Conservation (phyloP, 2,888 invertebrate species). For the Xestia c-nigrum region DNA sequence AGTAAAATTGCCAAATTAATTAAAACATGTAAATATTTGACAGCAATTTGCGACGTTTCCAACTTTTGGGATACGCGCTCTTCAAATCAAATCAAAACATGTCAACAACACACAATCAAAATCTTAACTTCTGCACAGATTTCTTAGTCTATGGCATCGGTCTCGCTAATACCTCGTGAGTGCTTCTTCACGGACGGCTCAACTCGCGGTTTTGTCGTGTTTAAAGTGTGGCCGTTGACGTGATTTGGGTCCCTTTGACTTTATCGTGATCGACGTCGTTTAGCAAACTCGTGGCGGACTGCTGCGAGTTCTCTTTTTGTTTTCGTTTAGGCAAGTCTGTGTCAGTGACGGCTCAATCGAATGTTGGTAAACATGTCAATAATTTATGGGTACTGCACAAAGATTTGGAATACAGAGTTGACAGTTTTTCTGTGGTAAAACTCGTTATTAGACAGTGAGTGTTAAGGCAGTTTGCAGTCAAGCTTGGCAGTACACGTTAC, state of each 20-base stretch:
- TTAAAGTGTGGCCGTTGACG: conserved; percentile 62
- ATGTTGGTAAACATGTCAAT: not conserved
- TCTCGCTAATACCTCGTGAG: conserved; percentile 60
- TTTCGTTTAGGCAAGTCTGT: conserved; percentile 17
- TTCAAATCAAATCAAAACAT: too few relatives aligned
- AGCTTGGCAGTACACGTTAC: not conserved
- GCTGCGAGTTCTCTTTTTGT: conserved; percentile 17
- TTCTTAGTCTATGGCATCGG: conserved; percentile 15
- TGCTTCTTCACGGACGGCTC: conserved; percentile 63
- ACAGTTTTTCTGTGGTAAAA: not conserved
- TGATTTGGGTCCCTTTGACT: conserved; percentile 68
- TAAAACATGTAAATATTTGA: too few relatives aligned
- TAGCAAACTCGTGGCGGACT: conserved; percentile 32
- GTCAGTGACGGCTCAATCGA: conserved; percentile 4
- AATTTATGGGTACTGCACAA: not conserved
- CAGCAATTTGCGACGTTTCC: too few relatives aligned
- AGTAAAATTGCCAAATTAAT: too few relatives aligned
- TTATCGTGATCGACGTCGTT: conserved; percentile 64
- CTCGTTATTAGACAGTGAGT: too few relatives aligned
- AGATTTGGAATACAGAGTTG: not conserved
- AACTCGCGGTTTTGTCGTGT: conserved; percentile 69
- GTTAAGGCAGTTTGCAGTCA: not conserved
- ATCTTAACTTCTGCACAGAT: conserved; percentile 9
- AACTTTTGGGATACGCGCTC: too few relatives aligned
- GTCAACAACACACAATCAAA: too few relatives aligned